These are phyloP conservation scores for Anniella stebbinsi DNA, from an alignment of 2,797 vertebrate genomes.

Conservation along the genomic window DNA sequence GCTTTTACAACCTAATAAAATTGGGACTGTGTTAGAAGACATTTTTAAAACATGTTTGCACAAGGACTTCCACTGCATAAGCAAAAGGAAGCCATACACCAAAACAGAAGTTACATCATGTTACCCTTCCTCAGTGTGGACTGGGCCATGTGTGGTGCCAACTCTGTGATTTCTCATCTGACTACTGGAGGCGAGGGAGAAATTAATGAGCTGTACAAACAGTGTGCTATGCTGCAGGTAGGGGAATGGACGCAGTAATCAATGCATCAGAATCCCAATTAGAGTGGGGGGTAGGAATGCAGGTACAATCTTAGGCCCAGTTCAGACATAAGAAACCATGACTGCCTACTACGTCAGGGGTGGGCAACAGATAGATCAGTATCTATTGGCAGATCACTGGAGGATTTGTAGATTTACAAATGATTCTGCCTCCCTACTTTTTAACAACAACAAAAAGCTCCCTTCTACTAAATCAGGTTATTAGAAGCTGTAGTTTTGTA, in stretches of 20 bases:
- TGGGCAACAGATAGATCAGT: not conserved
- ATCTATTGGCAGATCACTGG: not conserved
- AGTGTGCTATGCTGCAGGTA: not conserved
- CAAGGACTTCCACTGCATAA: not conserved
- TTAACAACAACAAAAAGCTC: not conserved
- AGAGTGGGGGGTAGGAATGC: not conserved
- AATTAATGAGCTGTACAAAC: not conserved
- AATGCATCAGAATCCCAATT: not conserved
- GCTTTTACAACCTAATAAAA: not conserved
- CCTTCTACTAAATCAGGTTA: not conserved
- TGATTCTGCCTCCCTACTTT: not conserved
- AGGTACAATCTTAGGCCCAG: not conserved
- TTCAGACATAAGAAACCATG: not conserved
- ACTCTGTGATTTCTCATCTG: not conserved
- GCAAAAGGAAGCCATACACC: not conserved
- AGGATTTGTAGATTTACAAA: not conserved
- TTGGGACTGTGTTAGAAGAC: not conserved
- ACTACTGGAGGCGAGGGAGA: too few relatives aligned
- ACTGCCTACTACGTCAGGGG: not conserved
- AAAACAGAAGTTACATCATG: not conserved
- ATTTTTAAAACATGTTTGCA: not conserved
- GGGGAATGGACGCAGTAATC: not conserved
- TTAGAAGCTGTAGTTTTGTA: not conserved
- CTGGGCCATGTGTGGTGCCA: too few relatives aligned
- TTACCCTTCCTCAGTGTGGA: too few relatives aligned